phyloP scores from a whole-genome alignment of 2,797 vertebrate species.

The Antennarius maculatus region DNA sequence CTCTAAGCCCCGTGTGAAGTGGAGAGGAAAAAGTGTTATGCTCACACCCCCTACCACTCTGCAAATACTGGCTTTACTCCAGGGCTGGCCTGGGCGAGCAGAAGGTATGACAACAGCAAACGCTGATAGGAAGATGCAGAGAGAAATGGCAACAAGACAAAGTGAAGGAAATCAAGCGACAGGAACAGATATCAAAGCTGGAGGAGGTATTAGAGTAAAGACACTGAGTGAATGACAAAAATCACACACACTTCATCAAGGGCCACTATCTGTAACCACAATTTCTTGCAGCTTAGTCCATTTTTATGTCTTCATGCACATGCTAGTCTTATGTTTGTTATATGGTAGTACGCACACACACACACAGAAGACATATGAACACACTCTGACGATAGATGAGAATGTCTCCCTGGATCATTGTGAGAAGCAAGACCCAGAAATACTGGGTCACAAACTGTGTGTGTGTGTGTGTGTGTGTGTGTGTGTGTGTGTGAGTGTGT shows the following conservation, averaged over 20 bases:
- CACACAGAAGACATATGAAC: too few relatives aligned
- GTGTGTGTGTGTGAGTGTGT: too few relatives aligned
- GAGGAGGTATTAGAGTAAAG: conserved; percentile 25
- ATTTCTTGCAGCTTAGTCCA: too few relatives aligned
- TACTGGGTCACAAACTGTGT: not conserved
- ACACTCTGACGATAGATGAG: not conserved
- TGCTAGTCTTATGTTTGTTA: too few relatives aligned
- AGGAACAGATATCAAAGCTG: conserved; percentile 30
- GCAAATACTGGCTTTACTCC: conserved; percentile 47
- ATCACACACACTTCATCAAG: too few relatives aligned
- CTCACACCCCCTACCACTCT: conserved; percentile 52
- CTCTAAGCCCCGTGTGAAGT: conserved; percentile 70
- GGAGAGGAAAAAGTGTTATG: conserved; percentile 71
- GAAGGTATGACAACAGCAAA: conserved; percentile 30
- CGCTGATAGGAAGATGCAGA: conserved; percentile 27
- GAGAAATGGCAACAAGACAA: conserved; percentile 32
- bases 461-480: too few relatives aligned
- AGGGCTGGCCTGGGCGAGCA: conserved; percentile 49
- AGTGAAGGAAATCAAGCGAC: conserved; percentile 40
- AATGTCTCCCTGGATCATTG: not conserved
- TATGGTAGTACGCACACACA: too few relatives aligned
- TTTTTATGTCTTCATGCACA: too few relatives aligned
- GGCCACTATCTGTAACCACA: too few relatives aligned
- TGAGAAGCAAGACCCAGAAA: not conserved
- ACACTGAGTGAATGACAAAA: conserved; percentile 1